Conservation (phyloP, 2,888 invertebrate genomes). For the Philereme vetulata region DNA sequence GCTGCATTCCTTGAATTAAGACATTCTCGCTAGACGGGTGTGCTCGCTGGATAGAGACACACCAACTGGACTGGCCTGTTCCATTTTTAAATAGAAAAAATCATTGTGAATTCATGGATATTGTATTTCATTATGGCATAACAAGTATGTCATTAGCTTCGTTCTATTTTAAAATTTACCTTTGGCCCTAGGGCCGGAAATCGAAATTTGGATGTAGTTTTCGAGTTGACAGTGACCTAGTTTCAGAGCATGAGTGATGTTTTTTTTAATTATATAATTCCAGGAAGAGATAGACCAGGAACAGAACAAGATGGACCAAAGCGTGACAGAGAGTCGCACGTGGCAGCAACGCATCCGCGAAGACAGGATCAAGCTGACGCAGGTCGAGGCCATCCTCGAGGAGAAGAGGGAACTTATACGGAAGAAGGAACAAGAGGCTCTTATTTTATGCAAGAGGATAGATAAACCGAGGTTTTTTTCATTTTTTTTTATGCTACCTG, state of each 20-base stretch:
- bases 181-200: no score
- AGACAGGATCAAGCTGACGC: constrained; percentile 67
- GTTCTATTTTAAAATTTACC: no score
- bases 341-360: constrained; percentile 62
- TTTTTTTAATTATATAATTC: background rate
- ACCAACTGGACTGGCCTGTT: no score
- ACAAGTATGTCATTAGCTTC: no score
- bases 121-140: no score
- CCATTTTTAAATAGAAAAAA: no score
- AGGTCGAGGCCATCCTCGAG: constrained; percentile 62
- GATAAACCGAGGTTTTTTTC: constrained; percentile 70
- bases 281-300: constrained; percentile 78
- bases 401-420: constrained; percentile 59
- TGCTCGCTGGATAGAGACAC: no score
- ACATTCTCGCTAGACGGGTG: no score
- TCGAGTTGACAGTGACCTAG: constrained; percentile 10
- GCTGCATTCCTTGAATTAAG: no score
- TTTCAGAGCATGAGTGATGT: background rate
- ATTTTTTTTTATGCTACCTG: no score
- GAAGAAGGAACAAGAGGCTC: constrained; percentile 66
- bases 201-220: no score
- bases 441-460: constrained; percentile 71
- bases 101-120: no score
- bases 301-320: constrained; percentile 68
- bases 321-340: constrained; percentile 52